phyloP scores from a whole-genome alignment of 2,113 vertebrate species.

The Mus spicilegus region DNA sequence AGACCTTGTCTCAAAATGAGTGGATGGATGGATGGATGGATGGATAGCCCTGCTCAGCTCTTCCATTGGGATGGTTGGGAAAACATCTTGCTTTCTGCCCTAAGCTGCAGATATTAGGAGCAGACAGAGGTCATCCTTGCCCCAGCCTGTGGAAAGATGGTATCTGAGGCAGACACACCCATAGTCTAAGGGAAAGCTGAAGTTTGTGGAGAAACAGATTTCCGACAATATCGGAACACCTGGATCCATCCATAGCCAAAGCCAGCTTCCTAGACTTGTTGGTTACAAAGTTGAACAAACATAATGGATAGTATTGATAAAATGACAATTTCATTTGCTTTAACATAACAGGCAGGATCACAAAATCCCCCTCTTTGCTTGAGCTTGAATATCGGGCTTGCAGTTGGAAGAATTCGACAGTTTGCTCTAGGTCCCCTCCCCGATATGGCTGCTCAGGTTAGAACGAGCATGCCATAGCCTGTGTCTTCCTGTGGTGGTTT shows the following conservation, averaged over 20 bases:
- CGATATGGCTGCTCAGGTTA: neutral
- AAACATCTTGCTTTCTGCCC: neutral
- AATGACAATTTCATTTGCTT: neutral
- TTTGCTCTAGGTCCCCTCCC: neutral
- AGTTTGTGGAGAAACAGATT: neutral
- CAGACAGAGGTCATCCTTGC: neutral
- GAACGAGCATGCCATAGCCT: neutral
- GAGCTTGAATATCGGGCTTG: conserved; percentile 31
- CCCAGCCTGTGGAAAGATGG: neutral
- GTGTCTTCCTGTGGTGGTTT: neutral
- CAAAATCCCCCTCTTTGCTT: neutral
- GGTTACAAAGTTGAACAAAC: neutral
- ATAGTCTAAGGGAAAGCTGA: neutral
- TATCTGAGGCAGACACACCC: neutral
- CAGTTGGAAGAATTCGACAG: neutral
- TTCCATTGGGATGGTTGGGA: neutral
- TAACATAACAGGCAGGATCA: neutral
- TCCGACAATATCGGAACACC: neutral
- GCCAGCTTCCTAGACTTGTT: neutral
- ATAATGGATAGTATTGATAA: neutral
- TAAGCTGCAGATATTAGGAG: neutral
- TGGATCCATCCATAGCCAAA: conserved; percentile 42
- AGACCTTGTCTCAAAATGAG: neutral
- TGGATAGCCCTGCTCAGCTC: neutral
- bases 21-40: neutral